Evolutionary conservation across 2,797 vertebrate species (phyloP).

Genomic region (Platyrinchus mystaceus): DNA sequence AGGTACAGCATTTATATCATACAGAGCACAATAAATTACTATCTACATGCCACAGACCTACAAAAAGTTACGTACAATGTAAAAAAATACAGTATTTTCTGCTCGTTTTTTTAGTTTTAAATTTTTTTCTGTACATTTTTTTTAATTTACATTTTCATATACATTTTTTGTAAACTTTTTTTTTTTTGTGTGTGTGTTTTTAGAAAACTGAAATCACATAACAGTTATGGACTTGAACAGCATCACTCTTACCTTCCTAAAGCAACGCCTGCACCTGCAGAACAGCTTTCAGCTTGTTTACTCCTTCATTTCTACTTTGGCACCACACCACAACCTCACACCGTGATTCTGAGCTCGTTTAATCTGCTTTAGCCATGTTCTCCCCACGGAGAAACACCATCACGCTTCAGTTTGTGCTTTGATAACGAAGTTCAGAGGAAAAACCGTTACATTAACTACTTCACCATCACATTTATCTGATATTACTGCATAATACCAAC

Average conservation of each 20-base stretch:
- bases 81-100: conserved; percentile 87
- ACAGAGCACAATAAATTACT: conserved; percentile 91
- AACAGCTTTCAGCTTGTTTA: conserved; percentile 41
- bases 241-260: conserved; percentile 53
- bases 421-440: conserved; percentile 24
- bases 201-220: conserved; percentile 61
- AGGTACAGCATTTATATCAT: conserved; percentile 63
- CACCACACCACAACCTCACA: conserved; percentile 62
- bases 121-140: conserved; percentile 84
- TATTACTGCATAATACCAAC: conserved; percentile 54
- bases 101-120: conserved; percentile 83
- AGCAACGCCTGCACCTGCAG: background rate
- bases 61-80: conserved; percentile 79
- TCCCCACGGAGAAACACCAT: conserved; percentile 38
- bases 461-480: conserved; percentile 64
- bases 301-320: conserved; percentile 71
- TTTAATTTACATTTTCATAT: conserved; percentile 79
- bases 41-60: conserved; percentile 93
- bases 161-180: conserved; percentile 75
- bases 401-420: conserved; percentile 54
- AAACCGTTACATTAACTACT: conserved; percentile 52
- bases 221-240: conserved; percentile 52
- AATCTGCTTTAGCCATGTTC: background rate
- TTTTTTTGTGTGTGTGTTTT: conserved; percentile 19
- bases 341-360: conserved; percentile 19